phyloP scores from a whole-genome alignment of 2,113 vertebrate genomes.

The Blennius ocellaris region DNA sequence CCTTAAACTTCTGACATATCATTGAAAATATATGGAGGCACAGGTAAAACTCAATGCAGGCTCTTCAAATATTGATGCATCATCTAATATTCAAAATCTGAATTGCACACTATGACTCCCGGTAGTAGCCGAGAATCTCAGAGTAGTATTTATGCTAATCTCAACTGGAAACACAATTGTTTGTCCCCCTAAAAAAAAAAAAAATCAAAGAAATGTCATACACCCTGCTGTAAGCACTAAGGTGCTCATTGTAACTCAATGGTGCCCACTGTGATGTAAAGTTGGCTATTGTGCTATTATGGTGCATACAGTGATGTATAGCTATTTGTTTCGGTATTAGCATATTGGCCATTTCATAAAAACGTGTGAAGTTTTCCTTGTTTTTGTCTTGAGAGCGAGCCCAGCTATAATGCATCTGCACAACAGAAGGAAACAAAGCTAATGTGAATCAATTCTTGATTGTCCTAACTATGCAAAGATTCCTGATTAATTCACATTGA shows the following conservation, averaged over 20 bases:
- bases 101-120: not conserved
- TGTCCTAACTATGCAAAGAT: not conserved
- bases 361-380: slow-evolving; percentile 35
- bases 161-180: slow-evolving; percentile 32
- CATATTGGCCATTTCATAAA: slow-evolving; percentile 39
- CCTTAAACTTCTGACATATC: not conserved
- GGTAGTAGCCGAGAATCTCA: slow-evolving; percentile 10
- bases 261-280: slow-evolving; percentile 54
- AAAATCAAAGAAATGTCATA: slow-evolving; percentile 55
- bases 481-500: not conserved
- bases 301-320: slow-evolving; percentile 9
- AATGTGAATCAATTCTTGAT: slow-evolving; percentile 34
- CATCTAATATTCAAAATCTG: slow-evolving; percentile 16
- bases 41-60: not conserved
- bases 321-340: slow-evolving; percentile 30
- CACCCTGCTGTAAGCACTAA: slow-evolving; percentile 55
- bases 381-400: slow-evolving; percentile 26
- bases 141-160: slow-evolving; percentile 28
- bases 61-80: not conserved
- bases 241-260: slow-evolving; percentile 45
- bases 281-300: slow-evolving; percentile 41
- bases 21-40: not conserved
- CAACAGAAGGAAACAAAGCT: slow-evolving; percentile 11
- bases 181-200: slow-evolving; percentile 34
- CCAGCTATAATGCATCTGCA: not conserved